Conservation (phyloP, 2,888 invertebrate species). For the Antheraea assamensis region DNA sequence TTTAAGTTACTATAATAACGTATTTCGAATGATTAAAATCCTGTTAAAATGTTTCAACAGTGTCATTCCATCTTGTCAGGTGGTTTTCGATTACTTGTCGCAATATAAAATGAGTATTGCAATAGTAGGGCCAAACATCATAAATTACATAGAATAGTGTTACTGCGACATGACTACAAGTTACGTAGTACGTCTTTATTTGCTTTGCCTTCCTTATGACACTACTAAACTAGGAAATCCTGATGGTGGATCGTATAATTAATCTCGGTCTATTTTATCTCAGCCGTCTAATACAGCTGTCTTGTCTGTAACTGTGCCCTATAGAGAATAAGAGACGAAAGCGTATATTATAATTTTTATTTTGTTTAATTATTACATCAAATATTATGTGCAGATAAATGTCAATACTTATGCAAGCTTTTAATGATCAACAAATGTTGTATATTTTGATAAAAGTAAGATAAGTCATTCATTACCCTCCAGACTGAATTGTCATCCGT, state of each 20-base stretch:
- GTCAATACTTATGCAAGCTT: no score
- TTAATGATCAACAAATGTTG: no score
- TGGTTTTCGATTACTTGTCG: background rate
- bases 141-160: background rate
- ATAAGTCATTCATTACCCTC: no score
- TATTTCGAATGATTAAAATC: no score
- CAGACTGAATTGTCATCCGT: no score
- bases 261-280: background rate
- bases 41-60: background rate
- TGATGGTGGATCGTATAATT: slow-evolving; percentile 1
- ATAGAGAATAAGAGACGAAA: background rate
- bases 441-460: no score
- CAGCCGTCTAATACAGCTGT: background rate
- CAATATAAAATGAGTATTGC: background rate
- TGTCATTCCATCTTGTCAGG: background rate
- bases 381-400: no score
- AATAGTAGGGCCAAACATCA: background rate
- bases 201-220: slow-evolving; percentile 7
- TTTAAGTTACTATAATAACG: no score
- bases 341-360: no score
- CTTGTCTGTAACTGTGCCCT: background rate
- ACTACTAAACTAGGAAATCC: background rate
- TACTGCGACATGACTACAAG: slow-evolving; percentile 3
- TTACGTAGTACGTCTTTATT: background rate
- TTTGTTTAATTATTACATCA: no score